These are phyloP conservation scores for Bradypus variegatus DNA, from an alignment of 2,797 vertebrate species.

Conservation along the genomic window DNA sequence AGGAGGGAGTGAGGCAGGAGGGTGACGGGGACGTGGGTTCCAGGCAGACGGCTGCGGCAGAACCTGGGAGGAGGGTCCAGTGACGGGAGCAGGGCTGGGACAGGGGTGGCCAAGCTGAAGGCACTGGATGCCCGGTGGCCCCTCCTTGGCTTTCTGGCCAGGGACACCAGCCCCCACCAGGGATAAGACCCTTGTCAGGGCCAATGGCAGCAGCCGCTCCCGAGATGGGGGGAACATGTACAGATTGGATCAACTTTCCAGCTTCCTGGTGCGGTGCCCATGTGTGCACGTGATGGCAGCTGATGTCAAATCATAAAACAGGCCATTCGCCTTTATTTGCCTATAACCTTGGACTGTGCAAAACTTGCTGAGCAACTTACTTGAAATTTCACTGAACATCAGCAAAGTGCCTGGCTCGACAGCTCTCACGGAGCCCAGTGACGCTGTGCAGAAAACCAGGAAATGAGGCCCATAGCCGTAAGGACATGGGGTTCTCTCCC, in stretches of 20 bases:
- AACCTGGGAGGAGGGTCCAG: neutral
- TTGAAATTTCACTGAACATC: slow-evolving; percentile 38
- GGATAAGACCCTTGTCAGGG: slow-evolving; percentile 31
- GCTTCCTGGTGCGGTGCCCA: slow-evolving; percentile 6
- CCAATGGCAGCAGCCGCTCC: slow-evolving; percentile 44
- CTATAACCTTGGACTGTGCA: slow-evolving; percentile 61
- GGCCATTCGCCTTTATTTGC: slow-evolving; percentile 69
- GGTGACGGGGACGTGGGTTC: no score
- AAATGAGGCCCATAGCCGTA: accelerated
- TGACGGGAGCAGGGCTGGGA: neutral
- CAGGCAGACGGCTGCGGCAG: neutral
- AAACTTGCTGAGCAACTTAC: slow-evolving; percentile 28
- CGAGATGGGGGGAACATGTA: neutral
- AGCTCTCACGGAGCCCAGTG: accelerated
- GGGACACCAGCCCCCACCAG: accelerated
- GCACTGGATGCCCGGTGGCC: no score
- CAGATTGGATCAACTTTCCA: slow-evolving; percentile 41
- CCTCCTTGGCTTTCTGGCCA: neutral
- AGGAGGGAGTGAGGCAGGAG: no score
- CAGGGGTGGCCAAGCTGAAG: no score
- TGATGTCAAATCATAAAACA: slow-evolving; percentile 64
- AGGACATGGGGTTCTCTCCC: accelerated
- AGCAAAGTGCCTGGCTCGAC: neutral
- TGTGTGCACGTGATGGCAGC: neutral
- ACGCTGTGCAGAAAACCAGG: neutral